phyloP scores from a whole-genome alignment of 1,140 invertebrate genomes.

The Drosophila kanapiae region DNA sequence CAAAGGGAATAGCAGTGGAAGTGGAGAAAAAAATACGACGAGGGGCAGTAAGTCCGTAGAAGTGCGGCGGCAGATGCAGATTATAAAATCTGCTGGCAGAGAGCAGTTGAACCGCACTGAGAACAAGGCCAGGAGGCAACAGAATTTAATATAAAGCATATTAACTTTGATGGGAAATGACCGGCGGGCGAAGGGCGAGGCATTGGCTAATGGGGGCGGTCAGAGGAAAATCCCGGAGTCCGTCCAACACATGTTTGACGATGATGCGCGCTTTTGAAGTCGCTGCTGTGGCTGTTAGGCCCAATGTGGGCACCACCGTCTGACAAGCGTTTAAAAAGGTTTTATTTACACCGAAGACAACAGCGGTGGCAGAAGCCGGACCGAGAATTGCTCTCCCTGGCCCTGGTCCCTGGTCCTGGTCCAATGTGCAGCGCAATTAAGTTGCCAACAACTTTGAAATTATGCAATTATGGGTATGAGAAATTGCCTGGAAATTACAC shows the following conservation, averaged over 20 bases:
- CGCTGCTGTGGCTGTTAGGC: conserved; percentile 55
- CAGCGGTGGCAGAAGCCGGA: conserved; percentile 24
- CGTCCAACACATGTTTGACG: conserved; percentile 76
- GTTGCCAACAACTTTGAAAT: conserved; percentile 85
- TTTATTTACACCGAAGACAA: conserved; percentile 80
- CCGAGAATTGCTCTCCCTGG: conserved; percentile 29
- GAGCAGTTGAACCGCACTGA: conserved; percentile 38
- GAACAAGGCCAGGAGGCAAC: conserved; percentile 60
- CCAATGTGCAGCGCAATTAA: conserved; percentile 79
- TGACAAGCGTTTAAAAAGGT: conserved; percentile 83
- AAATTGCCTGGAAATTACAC: conserved; percentile 84
- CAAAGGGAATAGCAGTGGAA: conserved; percentile 4
- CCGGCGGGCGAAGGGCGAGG: conserved; percentile 48
- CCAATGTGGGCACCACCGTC: conserved; percentile 57
- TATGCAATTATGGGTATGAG: conserved; percentile 85
- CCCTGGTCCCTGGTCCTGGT: conserved; percentile 50
- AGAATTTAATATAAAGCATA: conserved; percentile 82
- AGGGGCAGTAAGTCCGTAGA: conserved; percentile 1
- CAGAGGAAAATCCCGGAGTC: background rate
- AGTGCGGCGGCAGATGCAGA: conserved; percentile 75
- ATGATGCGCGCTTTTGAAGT: conserved; percentile 78
- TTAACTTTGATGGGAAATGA: conserved; percentile 81
- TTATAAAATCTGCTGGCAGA: conserved; percentile 55
- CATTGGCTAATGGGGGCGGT: conserved; percentile 23
- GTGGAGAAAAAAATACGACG: background rate